Evolutionary conservation across 2,113 vertebrate species (phyloP), one percentile per base, ranked within the genome.

Genomic region (Scartelaos histophorus): DNA sequence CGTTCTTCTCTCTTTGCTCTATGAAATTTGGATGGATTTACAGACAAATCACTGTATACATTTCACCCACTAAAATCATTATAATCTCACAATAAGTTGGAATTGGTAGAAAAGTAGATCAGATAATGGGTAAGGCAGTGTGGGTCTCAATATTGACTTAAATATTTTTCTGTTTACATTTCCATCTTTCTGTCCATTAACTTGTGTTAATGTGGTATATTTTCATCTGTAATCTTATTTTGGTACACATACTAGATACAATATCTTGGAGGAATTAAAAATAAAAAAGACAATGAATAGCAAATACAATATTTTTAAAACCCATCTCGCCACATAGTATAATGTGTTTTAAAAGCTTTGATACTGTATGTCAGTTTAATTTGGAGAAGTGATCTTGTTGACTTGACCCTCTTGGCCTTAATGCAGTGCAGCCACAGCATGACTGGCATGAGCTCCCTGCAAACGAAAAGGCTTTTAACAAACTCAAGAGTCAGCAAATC

Each of bases 341-440:
- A 13, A 11, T 58, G 12, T 58, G 12, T 3, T 11, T 24, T 24
- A 58, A 58, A 58, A 58, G 19, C 9, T 11, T 38, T 3, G 10
- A n/a, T 3, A 12, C 25, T 19, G 16, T 35, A 17, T 19, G 29
- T 38, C 7, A 56, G 67, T 77, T 80, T 58, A 22, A 45, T 65
- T 74, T 81, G 81, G 45, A 21, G 68, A 46, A 46, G 19, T 51
- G 38, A 71, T 49, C 9, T 15, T 51, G 75, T 64, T 62, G 57
- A 67, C 72, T n/a, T 68, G 71, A 80, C 61, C 75, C 24, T 64
- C 29, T 77, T 74, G 75, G 69, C 61, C 53, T 29, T 53, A 16
- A 64, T 47, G 49, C 47, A 66, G 35, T 21, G 53, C 72, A 58
- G 61, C 2, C 19, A 54, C 13, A 0, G 61, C 45, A 43, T 78